Percentiles rank a stretch among this genome's conserved stretches.
Conservation (phyloP, 2,888 invertebrate genomes). For the Sylvicola fuscatus region DNA sequence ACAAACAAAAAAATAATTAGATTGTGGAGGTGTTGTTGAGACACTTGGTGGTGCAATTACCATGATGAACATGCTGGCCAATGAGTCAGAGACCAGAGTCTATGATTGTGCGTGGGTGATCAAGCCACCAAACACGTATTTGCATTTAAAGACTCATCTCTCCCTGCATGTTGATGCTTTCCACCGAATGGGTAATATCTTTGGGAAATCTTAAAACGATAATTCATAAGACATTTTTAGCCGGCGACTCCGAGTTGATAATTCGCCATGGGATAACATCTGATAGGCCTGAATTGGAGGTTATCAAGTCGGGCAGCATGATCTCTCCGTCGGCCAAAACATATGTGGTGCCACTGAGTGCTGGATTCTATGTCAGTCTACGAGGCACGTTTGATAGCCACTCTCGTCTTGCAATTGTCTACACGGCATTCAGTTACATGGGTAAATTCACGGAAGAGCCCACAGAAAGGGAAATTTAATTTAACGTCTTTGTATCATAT, state of each 20-base stretch:
- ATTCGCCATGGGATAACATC: constrained; percentile 49
- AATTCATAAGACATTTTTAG: too few relatives aligned
- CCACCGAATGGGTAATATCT: constrained; percentile 31
- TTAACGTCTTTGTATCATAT: constrained; percentile 1
- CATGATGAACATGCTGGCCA: constrained; percentile 51
- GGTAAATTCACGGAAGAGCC: constrained; percentile 25
- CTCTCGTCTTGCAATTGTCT: constrained; percentile 44
- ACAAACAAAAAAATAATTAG: too few relatives aligned
- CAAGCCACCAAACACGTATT: constrained; percentile 37
- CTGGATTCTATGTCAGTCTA: constrained; percentile 48
- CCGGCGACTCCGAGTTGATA: constrained; percentile 35
- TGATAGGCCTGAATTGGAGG: constrained; percentile 34
- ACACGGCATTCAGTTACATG: constrained; percentile 47
- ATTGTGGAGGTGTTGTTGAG: constrained; percentile 49
- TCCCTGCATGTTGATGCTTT: constrained; percentile 38
- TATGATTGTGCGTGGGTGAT: constrained; percentile 56
- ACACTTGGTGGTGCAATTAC: constrained; percentile 51
- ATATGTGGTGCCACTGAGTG: constrained; percentile 36
- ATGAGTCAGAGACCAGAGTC: constrained; percentile 29
- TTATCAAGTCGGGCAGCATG: constrained; percentile 16
- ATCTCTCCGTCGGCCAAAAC: constrained; percentile 26
- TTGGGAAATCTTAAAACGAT: too few relatives aligned
- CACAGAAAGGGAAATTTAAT: background rate
- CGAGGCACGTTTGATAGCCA: constrained; percentile 39
- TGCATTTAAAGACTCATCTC: constrained; percentile 44